Evolutionary conservation across 2,113 vertebrate genomes (phyloP), one percentile per base, ranked within the genome.

Genomic region (Calonectris borealis): DNA sequence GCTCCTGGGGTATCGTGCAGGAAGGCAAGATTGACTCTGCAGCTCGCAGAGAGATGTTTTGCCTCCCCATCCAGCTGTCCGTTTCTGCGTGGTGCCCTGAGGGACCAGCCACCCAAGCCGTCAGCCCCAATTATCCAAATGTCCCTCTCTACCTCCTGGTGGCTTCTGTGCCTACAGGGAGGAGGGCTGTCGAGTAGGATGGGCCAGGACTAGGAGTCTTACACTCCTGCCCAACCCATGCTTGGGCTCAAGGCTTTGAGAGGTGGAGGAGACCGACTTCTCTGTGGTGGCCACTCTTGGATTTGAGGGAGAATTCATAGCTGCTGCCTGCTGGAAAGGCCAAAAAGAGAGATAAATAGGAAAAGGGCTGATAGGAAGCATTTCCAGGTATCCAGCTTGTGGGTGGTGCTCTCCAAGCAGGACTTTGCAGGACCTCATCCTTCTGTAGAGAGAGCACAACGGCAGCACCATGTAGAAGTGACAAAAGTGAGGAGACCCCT

Each of bases 401-500:
- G 71, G 24, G 10, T 69, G 71, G 20, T n/a, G 34, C 20, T 61
- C 24, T 68, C 32, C 12, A 9, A 65, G 69, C 69, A 66, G 69
- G n/a, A 65, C 51, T 61, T 22, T 27, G 55, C 36, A 61, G 29
- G 36, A 62, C 12, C 36, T 61, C 24, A 32, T 38, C 54, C 34
- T 69, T n/a, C 46, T 55, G 29, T n/a, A 90, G 55, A 51, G 49
- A 5, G 26, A 38, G 18, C 16, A 29, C 51, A 22, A 36, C 0
- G 4, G 36, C 9, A 18, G 31, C 1, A 3, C 31, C 15, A 26
- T 1, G 2, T 3, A n/a, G 16, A 54, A n/a, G 20, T 48, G 48
- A 55, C 55, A 15, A 20, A 46, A 52, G 18, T 34, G 52, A 60
- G 9, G 25, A 60, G 78, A 36, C 13, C 13, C 16, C 31, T 58